These are phyloP conservation scores for Vanessa cardui DNA, from an alignment of 2,888 invertebrate species.

Conservation along the genomic window DNA sequence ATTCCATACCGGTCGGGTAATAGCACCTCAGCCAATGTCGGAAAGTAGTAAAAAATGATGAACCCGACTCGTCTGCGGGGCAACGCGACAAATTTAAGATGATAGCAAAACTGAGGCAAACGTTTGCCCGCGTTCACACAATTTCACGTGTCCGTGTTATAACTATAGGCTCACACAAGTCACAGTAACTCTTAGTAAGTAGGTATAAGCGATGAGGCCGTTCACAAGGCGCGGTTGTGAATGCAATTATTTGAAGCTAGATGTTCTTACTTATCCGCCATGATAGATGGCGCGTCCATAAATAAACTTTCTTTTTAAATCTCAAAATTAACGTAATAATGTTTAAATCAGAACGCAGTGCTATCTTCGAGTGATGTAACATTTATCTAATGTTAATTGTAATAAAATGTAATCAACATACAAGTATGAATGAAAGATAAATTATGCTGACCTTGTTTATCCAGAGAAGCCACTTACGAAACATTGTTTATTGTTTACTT, in stretches of 20 bases:
- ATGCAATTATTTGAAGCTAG: slow-evolving; percentile 66
- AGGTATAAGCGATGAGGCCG: slow-evolving; percentile 56
- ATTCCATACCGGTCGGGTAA: slow-evolving; percentile 61
- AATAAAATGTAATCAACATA: slow-evolving; percentile 47
- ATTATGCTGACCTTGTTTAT: slow-evolving; percentile 51
- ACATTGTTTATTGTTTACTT: slow-evolving; percentile 28
- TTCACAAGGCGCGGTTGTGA: slow-evolving; percentile 70
- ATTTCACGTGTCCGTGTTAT: slow-evolving; percentile 64
- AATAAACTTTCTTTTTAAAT: slow-evolving; percentile 18
- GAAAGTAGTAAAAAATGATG: slow-evolving; percentile 60
- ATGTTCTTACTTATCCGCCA: slow-evolving; percentile 65
- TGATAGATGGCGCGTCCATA: slow-evolving; percentile 48
- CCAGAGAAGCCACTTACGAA: slow-evolving; percentile 19
- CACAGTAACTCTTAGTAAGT: slow-evolving; percentile 45
- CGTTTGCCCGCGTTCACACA: slow-evolving; percentile 50
- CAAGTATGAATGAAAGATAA: slow-evolving; percentile 58
- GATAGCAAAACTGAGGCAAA: slow-evolving; percentile 53
- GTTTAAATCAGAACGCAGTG: slow-evolving; percentile 13
- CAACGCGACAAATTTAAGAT: slow-evolving; percentile 71
- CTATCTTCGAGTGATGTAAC: slow-evolving; percentile 48
- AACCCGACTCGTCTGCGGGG: slow-evolving; percentile 65
- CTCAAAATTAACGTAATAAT: slow-evolving; percentile 9
- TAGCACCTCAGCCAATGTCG: slow-evolving; percentile 56
- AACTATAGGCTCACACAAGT: slow-evolving; percentile 58
- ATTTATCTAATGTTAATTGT: slow-evolving; percentile 42